phyloP scores from a whole-genome alignment of 2,113 vertebrate genomes.

The Nothoprocta pentlandii region DNA sequence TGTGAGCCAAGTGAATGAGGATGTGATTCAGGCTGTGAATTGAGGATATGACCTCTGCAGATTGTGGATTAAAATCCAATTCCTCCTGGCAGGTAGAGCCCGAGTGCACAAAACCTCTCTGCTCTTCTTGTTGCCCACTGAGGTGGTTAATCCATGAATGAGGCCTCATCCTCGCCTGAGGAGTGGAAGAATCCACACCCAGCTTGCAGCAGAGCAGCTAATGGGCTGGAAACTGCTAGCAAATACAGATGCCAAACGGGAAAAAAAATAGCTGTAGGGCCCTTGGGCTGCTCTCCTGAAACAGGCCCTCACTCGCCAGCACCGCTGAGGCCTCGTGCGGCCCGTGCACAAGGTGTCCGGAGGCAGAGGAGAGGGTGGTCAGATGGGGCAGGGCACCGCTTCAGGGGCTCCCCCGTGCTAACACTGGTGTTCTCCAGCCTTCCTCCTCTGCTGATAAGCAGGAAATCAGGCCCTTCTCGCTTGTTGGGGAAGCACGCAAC shows the following conservation, averaged over 20 bases:
- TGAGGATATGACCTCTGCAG: constrained; percentile 26
- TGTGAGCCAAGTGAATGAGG: neutral
- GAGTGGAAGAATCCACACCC: constrained; percentile 42
- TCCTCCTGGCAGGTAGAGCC: constrained; percentile 4
- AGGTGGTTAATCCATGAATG: constrained; percentile 53
- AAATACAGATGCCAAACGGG: neutral
- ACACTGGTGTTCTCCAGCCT: neutral
- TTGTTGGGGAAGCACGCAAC: neutral
- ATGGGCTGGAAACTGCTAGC: constrained; percentile 35
- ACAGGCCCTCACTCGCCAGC: neutral
- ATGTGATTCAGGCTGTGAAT: constrained; percentile 6
- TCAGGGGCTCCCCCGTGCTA: neutral
- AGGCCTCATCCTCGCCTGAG: neutral
- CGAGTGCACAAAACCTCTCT: neutral
- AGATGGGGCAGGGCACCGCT: neutral
- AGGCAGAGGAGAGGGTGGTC: neutral
- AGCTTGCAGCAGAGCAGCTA: neutral
- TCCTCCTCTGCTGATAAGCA: neutral
- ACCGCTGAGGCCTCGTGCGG: neutral
- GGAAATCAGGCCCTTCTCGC: neutral
- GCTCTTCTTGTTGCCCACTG: constrained; percentile 8
- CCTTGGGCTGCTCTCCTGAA: neutral
- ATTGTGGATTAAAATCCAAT: neutral
- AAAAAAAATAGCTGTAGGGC: neutral
- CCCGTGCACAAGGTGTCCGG: fast-evolving